Base-by-base conservation (phyloP, 2,113 vertebrate species). In the Pandion haliaetus region DNA sequence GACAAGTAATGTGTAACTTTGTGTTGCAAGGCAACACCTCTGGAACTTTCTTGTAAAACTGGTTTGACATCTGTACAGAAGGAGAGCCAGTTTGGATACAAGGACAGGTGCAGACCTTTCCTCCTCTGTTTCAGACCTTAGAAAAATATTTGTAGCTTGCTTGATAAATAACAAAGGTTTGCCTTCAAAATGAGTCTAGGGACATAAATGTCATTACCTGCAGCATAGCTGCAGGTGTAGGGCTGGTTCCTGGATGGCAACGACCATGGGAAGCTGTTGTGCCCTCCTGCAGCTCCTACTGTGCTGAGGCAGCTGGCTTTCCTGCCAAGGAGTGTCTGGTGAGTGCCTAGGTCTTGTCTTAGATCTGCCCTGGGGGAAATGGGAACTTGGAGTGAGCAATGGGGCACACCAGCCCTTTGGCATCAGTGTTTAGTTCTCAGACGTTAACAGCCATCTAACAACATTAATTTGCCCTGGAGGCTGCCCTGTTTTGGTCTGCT, bases 1-100 rank as follows among this genome's bases (percentile, higher is more conserved):
- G 95, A 85, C 73, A 66, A 61, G 52, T 91, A 95, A 95, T 96
- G 74, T 93, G 62, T 95, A 96, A 97, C 95, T 97, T 84, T 29
- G 70, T 93, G 89, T 90, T 93, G 49, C 66, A 95, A 94, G 66
- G 49, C 65, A 94, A 63, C 84, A 87, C 70, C 72, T 94, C 84
- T 52, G 81, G 78, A 91, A 90, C 78, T 62, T 87, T 95, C 96
- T 93, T 17, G 91, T 80, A 85, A 80, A 97, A 97, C 96, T 91
- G 93, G 95, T 96, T 96, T 95, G 87, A 78, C 4, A 0, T 90
- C 91, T 90, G 31, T 69, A 49, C 9, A 26, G 66, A 90, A 85
- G 61, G 69, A 87, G 61, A 82, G 34, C 14, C 66, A 65, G 9
- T 40, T 47, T 85, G 62, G 73, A 49, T 66, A 81, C 55, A 88